These are phyloP conservation scores for Acanthornis magna DNA, from an alignment of 2,797 vertebrate genomes.

Conservation along the genomic window DNA sequence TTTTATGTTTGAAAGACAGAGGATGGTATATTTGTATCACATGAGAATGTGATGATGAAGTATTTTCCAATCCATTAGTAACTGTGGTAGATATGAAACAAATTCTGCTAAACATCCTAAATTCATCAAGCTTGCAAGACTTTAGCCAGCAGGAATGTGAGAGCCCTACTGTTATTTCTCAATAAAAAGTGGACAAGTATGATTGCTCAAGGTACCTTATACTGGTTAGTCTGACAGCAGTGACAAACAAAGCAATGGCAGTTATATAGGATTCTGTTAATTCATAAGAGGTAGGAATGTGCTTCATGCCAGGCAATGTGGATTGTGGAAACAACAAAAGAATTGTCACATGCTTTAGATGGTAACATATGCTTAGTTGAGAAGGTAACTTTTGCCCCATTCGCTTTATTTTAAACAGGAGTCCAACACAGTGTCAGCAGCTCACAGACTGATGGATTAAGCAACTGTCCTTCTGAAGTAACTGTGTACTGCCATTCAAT, in stretches of 20 bases:
- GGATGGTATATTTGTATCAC: neutral
- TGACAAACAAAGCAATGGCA: neutral
- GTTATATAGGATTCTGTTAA: neutral
- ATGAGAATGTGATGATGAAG: neutral
- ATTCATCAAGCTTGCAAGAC: neutral
- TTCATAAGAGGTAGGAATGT: neutral
- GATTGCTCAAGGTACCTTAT: neutral
- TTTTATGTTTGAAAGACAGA: neutral
- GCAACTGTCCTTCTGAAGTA: neutral
- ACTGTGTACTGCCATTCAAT: neutral
- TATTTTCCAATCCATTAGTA: neutral
- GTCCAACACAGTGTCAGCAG: neutral
- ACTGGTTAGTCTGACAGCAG: neutral
- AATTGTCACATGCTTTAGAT: neutral
- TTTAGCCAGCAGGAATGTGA: neutral
- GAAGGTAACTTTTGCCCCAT: neutral
- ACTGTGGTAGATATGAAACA: neutral
- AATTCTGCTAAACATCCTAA: neutral
- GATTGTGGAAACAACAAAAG: neutral
- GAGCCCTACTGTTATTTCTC: neutral
- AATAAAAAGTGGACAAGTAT: neutral
- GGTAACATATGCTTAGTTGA: neutral
- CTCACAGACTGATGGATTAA: neutral
- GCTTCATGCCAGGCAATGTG: neutral
- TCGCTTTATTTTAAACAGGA: neutral